A percentile compares a stretch with the other conserved stretches of the same genome.
Evolutionary conservation across 2,888 invertebrate species (phyloP).

Genomic region (Agapetus fuscipes): DNA sequence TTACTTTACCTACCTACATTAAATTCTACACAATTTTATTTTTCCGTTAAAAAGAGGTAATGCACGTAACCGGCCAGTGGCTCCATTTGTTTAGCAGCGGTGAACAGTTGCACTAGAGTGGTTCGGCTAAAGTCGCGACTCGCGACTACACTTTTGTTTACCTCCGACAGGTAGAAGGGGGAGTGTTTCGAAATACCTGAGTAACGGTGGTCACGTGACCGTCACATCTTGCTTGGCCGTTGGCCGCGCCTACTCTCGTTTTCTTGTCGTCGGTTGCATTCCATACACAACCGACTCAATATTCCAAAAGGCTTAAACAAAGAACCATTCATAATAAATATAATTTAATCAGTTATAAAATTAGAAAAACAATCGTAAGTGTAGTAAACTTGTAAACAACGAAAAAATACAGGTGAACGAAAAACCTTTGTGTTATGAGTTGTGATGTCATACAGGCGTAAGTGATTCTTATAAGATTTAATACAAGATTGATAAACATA

Average conservation of each 20-base stretch:
- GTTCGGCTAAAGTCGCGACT: neutral
- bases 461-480: too few relatives aligned
- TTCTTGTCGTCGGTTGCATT: conserved; percentile 10
- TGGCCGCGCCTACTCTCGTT: conserved; percentile 18
- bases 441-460: neutral
- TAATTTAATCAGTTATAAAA: too few relatives aligned
- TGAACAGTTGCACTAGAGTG: too few relatives aligned
- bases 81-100: too few relatives aligned
- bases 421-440: neutral
- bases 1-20: too few relatives aligned
- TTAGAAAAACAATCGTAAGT: too few relatives aligned
- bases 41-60: too few relatives aligned
- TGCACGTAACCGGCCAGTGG: neutral
- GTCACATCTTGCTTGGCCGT: conserved; percentile 16
- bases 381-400: too few relatives aligned
- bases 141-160: conserved; percentile 7
- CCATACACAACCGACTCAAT: conserved; percentile 4
- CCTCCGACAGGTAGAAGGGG: conserved; percentile 17
- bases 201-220: conserved; percentile 19
- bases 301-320: neutral
- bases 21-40: too few relatives aligned
- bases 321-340: too few relatives aligned
- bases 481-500: too few relatives aligned
- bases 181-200: conserved; percentile 15
- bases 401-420: too few relatives aligned